These are phyloP conservation scores for Amphimallon solstitiale DNA, from an alignment of 2,888 invertebrate genomes.

Conservation along the genomic window DNA sequence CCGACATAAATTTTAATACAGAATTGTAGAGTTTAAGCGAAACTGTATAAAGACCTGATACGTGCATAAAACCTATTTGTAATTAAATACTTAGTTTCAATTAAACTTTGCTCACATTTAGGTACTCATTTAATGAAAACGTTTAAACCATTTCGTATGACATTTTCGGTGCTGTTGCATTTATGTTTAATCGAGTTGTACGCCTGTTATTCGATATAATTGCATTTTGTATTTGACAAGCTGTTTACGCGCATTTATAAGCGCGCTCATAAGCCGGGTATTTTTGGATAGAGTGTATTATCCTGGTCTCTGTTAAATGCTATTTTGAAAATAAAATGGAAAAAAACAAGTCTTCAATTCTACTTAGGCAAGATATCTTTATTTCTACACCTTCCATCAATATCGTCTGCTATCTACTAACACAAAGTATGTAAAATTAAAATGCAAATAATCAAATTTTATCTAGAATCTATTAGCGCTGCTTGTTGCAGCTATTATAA, in stretches of 20 bases:
- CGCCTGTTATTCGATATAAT: conserved; percentile 12
- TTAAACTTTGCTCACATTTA: not conserved
- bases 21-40: too few species aligned
- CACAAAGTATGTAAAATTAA: too few species aligned
- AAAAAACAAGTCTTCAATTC: too few species aligned
- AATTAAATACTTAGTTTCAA: not conserved
- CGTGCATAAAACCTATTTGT: too few species aligned
- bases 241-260: conserved; percentile 21
- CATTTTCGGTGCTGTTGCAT: conserved; percentile 1
- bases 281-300: conserved; percentile 24
- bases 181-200: conserved; percentile 6
- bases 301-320: conserved; percentile 5
- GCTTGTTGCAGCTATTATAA: too few species aligned
- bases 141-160: not conserved
- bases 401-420: too few species aligned
- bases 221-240: conserved; percentile 30
- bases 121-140: not conserved
- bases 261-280: conserved; percentile 1
- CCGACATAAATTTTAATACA: too few species aligned
- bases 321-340: conserved; percentile 25
- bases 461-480: too few species aligned
- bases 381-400: too few species aligned
- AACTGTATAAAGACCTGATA: too few species aligned
- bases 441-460: too few species aligned
- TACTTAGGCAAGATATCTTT: too few species aligned